A percentile compares a stretch with the other conserved stretches of the same genome.
Conservation (phyloP, 2,888 invertebrate species). For the Polydrusus tereticollis region DNA sequence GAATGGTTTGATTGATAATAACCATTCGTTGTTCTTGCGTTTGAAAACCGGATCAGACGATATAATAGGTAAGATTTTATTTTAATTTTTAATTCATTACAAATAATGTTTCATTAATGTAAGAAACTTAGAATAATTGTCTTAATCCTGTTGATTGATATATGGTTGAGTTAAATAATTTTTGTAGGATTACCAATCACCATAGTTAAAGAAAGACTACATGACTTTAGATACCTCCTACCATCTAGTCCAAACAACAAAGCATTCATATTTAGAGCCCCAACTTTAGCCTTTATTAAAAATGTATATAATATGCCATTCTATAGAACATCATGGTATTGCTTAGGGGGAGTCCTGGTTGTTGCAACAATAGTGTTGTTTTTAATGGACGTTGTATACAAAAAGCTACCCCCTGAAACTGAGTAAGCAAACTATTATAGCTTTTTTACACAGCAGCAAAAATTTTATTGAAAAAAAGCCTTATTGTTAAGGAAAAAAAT, state of each 20-base stretch:
- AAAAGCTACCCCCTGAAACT: background rate
- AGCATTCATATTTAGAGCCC: constrained; percentile 12
- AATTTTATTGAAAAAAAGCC: too few relatives aligned
- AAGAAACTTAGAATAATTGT: too few relatives aligned
- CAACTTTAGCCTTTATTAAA: constrained; percentile 7
- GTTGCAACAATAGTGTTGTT: constrained; percentile 12
- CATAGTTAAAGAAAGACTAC: background rate
- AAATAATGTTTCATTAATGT: background rate
- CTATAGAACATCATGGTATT: constrained; percentile 11
- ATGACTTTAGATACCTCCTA: constrained; percentile 8
- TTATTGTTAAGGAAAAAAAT: too few relatives aligned
- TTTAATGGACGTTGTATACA: background rate
- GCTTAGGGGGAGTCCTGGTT: background rate
- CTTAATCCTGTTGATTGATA: too few relatives aligned
- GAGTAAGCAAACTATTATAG: constrained; percentile 6
- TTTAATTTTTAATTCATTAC: background rate
- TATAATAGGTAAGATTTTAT: background rate
- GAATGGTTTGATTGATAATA: background rate
- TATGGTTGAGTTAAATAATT: too few relatives aligned
- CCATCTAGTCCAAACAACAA: background rate
- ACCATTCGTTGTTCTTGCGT: background rate
- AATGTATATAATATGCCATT: constrained; percentile 18
- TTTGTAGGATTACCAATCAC: constrained; percentile 1
- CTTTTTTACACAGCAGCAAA: too few relatives aligned
- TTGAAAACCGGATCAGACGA: background rate